phyloP scores from a whole-genome alignment of 1,140 invertebrate genomes.

The Euwallacea fornicatus region DNA sequence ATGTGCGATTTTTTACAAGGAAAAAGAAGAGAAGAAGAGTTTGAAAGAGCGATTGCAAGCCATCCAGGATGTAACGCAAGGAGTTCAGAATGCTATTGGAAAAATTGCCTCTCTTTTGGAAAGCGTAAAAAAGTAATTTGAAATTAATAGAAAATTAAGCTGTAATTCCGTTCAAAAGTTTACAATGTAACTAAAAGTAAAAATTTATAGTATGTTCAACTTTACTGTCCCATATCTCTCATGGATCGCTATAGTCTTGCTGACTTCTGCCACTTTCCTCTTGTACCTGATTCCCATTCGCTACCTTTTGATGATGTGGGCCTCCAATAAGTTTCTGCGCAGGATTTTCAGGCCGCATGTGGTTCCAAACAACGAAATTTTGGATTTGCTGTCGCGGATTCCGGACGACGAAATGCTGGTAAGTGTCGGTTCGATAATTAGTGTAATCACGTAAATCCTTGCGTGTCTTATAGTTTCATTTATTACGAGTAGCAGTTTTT shows the following conservation, averaged over 20 bases:
- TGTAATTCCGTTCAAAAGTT: no score
- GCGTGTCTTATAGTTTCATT: no score
- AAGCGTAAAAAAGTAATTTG: conserved; percentile 86
- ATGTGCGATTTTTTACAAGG: background rate
- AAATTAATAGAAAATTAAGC: no score
- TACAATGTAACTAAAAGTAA: background rate
- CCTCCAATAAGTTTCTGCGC: conserved; percentile 86
- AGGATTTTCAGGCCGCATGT: conserved; percentile 91
- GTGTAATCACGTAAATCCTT: no score
- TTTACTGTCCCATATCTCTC: conserved; percentile 97
- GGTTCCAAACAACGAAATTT: conserved; percentile 95
- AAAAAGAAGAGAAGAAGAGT: conserved; percentile 92
- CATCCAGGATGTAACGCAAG: conserved; percentile 93
- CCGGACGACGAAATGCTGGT: conserved; percentile 93
- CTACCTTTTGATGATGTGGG: conserved; percentile 94
- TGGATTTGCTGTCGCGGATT: conserved; percentile 94
- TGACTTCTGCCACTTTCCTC: conserved; percentile 71
- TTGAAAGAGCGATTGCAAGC: conserved; percentile 91
- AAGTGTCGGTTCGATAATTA: conserved; percentile 51
- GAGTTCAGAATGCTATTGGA: conserved; percentile 92
- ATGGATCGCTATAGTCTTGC: conserved; percentile 82
- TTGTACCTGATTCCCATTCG: conserved; percentile 90
- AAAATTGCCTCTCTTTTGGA: conserved; percentile 90
- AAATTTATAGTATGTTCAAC: conserved; percentile 81
- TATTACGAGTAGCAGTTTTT: no score